phyloP scores from a whole-genome alignment of 2,797 vertebrate species.

The Enteromius mattozi region DNA sequence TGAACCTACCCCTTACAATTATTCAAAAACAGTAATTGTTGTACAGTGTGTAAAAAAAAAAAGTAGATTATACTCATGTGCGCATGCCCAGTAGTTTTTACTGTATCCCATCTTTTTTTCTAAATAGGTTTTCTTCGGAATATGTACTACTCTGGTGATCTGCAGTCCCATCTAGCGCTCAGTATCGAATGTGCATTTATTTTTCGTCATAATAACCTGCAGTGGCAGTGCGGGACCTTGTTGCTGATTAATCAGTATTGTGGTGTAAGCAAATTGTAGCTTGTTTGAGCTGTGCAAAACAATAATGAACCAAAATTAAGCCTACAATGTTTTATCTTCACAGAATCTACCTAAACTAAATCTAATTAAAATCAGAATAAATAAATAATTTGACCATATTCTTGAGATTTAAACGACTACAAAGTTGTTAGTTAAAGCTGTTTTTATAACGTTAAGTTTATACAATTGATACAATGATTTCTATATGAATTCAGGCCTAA shows the following conservation, averaged over 20 bases:
- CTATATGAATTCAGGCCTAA: background rate
- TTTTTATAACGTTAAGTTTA: background rate
- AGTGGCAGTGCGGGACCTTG: background rate
- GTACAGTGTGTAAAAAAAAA: too few species aligned
- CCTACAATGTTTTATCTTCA: background rate
- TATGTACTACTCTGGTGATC: background rate
- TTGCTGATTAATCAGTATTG: background rate
- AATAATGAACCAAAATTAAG: background rate
- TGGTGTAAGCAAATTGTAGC: background rate
- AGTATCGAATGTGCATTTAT: background rate
- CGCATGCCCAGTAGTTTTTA: too few species aligned
- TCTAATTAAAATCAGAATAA: background rate
- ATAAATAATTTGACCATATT: background rate
- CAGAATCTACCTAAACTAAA: background rate
- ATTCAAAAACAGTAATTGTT: too few species aligned
- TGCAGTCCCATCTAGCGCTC: slow-evolving; percentile 20
- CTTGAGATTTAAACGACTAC: background rate
- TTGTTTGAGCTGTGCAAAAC: background rate
- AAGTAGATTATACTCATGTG: too few species aligned
- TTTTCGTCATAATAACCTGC: background rate
- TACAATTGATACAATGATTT: background rate
- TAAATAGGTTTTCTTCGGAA: background rate
- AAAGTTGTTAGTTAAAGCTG: background rate
- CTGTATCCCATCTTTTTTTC: background rate
- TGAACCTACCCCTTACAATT: background rate